phyloP scores from a whole-genome alignment of 2,797 vertebrate genomes.

The Neoniphon sammara region DNA sequence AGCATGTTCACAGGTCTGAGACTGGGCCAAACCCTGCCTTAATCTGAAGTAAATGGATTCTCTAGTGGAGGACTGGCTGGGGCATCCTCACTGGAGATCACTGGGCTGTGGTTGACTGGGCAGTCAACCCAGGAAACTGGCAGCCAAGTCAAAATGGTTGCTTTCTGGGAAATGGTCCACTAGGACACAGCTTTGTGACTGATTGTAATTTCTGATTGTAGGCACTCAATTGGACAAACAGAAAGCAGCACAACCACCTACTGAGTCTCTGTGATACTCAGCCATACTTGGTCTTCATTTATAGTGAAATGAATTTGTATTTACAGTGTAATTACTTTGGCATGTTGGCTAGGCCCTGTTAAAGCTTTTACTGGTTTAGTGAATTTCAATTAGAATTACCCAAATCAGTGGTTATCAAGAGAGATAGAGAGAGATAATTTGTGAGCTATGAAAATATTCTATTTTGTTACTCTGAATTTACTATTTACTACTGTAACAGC shows the following conservation, averaged over 20 bases:
- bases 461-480: too few relatives aligned
- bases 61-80: conserved; percentile 51
- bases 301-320: conserved; percentile 15
- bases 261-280: conserved; percentile 33
- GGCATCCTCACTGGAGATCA: conserved; percentile 52
- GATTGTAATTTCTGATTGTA: conserved; percentile 63
- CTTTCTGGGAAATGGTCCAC: conserved; percentile 64
- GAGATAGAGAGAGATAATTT: neutral
- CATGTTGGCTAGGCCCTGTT: neutral
- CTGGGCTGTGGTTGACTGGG: conserved; percentile 64
- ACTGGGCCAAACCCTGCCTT: conserved; percentile 57
- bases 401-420: too few relatives aligned
- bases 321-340: conserved; percentile 8
- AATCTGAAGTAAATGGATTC: conserved; percentile 76
- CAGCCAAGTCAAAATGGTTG: conserved; percentile 52
- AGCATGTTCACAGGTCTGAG: conserved; percentile 42
- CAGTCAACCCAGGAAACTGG: conserved; percentile 51
- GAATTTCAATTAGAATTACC: too few relatives aligned
- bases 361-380: too few relatives aligned
- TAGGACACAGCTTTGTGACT: conserved; percentile 59
- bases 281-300: conserved; percentile 25
- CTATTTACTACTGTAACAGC: conserved; percentile 15
- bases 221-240: conserved; percentile 43
- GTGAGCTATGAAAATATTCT: neutral
- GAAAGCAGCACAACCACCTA: conserved; percentile 24